phyloP scores from a whole-genome alignment of 2,888 invertebrate species.

The Automeris io region DNA sequence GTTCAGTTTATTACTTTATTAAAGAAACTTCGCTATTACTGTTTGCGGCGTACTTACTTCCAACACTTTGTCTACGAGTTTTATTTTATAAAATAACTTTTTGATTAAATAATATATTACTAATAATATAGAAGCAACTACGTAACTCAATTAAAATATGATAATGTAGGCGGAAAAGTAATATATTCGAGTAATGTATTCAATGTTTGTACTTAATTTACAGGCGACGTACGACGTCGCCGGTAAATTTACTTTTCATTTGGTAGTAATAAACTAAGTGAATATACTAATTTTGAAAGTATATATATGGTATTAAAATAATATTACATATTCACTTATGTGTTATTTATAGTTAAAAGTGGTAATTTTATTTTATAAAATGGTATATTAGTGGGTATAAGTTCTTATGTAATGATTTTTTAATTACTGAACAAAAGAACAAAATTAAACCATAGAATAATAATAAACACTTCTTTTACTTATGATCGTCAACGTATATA shows the following conservation, averaged over 20 bases:
- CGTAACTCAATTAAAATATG: conserved; percentile 17
- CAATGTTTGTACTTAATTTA: conserved; percentile 37
- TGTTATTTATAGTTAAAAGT: neutral
- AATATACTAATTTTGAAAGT: conserved; percentile 1
- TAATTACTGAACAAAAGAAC: too few relatives aligned
- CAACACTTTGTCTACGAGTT: conserved; percentile 28
- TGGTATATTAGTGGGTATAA: too few relatives aligned
- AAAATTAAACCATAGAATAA: too few relatives aligned
- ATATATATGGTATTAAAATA: neutral
- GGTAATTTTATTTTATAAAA: too few relatives aligned
- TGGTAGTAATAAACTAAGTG: conserved; percentile 24
- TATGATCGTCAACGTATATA: too few relatives aligned
- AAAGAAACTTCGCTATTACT: conserved; percentile 32
- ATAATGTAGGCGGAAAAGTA: neutral
- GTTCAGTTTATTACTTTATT: conserved; percentile 27
- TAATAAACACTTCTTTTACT: too few relatives aligned
- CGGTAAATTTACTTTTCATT: conserved; percentile 34
- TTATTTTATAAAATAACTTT: conserved; percentile 36
- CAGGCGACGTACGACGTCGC: conserved; percentile 21
- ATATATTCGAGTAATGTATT: conserved; percentile 3
- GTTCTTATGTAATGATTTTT: too few relatives aligned
- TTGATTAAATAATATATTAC: too few relatives aligned
- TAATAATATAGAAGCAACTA: too few relatives aligned
- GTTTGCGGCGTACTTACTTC: conserved; percentile 20
- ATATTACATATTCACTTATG: neutral